Conservation (phyloP, 2,113 vertebrate genomes). For the Piaya cayana region DNA sequence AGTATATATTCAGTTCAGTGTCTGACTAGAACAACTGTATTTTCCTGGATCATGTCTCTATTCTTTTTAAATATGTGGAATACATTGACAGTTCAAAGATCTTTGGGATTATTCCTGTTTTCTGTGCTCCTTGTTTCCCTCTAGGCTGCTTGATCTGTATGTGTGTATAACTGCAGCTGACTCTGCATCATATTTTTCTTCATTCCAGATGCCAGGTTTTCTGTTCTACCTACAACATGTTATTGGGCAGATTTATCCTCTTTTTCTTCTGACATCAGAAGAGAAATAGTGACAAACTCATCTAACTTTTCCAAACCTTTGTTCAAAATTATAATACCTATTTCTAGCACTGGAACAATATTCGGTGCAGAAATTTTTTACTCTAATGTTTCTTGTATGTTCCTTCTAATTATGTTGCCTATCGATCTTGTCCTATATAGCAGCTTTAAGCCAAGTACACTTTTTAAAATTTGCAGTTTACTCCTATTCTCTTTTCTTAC, state of each 20-base stretch:
- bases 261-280: not conserved
- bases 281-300: not conserved
- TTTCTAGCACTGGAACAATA: not conserved
- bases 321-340: not conserved
- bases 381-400: not conserved
- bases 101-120: not conserved
- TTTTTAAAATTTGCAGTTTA: not conserved
- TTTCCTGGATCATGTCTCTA: not conserved
- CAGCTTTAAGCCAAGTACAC: not conserved
- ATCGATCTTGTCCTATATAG: not conserved
- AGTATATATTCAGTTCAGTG: not conserved
- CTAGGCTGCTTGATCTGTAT: not conserved
- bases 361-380: not conserved
- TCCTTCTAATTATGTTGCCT: not conserved
- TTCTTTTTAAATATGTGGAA: not conserved
- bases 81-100: not conserved
- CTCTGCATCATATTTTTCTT: not conserved
- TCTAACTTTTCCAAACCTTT: not conserved
- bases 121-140: not conserved
- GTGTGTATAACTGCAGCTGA: not conserved
- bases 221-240: not conserved
- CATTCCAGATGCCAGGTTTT: conserved; percentile 1
- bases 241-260: conserved; percentile 3
- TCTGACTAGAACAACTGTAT: not conserved
- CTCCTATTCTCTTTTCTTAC: not conserved